These are phyloP conservation scores for Phymatocera aterrima DNA, from an alignment of 2,888 invertebrate genomes.

Conservation along the genomic window DNA sequence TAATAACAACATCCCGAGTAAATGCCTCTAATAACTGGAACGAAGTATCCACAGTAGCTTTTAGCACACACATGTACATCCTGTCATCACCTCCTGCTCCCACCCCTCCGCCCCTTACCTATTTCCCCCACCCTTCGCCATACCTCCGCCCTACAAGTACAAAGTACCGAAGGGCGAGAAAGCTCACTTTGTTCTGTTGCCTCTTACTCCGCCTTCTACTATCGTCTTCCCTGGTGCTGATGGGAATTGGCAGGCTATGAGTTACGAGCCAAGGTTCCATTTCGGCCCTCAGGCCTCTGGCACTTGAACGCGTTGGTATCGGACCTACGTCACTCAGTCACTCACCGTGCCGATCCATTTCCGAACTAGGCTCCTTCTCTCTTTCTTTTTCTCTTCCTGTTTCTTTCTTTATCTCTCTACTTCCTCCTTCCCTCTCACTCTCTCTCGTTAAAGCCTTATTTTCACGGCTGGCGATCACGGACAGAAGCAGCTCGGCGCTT, in stretches of 20 bases:
- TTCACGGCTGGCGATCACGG: slow-evolving; percentile 25
- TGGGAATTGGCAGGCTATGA: slow-evolving; percentile 43
- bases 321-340: slow-evolving; percentile 43
- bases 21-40: slow-evolving; percentile 34
- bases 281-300: slow-evolving; percentile 21
- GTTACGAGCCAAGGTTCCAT: slow-evolving; percentile 43
- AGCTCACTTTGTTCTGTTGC: slow-evolving; percentile 16
- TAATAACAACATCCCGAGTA: slow-evolving; percentile 6
- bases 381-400: slow-evolving; percentile 18
- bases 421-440: neutral
- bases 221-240: slow-evolving; percentile 19
- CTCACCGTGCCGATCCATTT: slow-evolving; percentile 44
- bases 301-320: slow-evolving; percentile 40
- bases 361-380: neutral
- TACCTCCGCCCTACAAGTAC: slow-evolving; percentile 30
- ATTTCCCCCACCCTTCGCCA: neutral
- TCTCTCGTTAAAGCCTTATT: slow-evolving; percentile 8
- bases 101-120: too few species aligned
- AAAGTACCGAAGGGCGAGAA: slow-evolving; percentile 38
- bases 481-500: slow-evolving; percentile 20
- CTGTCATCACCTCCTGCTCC: too few species aligned
- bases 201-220: neutral
- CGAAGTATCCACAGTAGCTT: slow-evolving; percentile 24
- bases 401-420: neutral
- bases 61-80: slow-evolving; percentile 13